Evolutionary conservation across 2,797 vertebrate genomes (phyloP), one percentile per base, ranked within the genome.

Genomic region (Onychomys arenicola): DNA sequence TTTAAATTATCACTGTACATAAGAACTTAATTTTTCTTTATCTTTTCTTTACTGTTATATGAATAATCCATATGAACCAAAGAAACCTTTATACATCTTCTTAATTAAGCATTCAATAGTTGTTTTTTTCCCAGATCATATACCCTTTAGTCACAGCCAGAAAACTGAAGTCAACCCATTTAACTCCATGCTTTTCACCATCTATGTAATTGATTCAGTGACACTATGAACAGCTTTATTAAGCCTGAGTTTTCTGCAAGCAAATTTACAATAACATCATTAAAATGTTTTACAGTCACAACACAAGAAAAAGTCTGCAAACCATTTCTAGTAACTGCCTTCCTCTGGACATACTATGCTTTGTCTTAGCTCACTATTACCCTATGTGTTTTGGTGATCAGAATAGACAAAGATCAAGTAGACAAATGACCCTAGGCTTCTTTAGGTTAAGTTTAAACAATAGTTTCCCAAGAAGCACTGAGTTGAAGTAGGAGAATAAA

Each of bases 181-280:
- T 89, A 5, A 27, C 12, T n/a, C 23, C 90, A 77, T 4, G 46
- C 17, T 52, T 52, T 93, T 59, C 23, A 32, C 13, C 4, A 80
- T 46, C 16, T 96, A 80, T 80, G 65, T n/a, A 61, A 49, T 32
- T 11, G 37, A 69, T 92, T 87, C 37, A 65, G 10, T 76, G 69
- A 55, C 23, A 57, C 8, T 76, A 49, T 52, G 5, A 90, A 3
- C 57, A 23, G 5, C 2, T 67, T 90, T 63, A 7, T 90, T 59
- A 75, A 75, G 52, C 37, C 61, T 92, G 17, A 21, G 87, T 91
- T 97, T 86, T 67, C 32, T 80, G 88, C 93, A 80, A 95, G 11
- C 9, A 92, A 92, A 83, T 63, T 43, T 37, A 29, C 0, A 63
- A 5, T 52, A 87, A 7, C 11, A 85, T 49, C 21, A 67, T 32